phyloP scores from a whole-genome alignment of 2,797 vertebrate species.

The Hoplostethus mediterraneus region DNA sequence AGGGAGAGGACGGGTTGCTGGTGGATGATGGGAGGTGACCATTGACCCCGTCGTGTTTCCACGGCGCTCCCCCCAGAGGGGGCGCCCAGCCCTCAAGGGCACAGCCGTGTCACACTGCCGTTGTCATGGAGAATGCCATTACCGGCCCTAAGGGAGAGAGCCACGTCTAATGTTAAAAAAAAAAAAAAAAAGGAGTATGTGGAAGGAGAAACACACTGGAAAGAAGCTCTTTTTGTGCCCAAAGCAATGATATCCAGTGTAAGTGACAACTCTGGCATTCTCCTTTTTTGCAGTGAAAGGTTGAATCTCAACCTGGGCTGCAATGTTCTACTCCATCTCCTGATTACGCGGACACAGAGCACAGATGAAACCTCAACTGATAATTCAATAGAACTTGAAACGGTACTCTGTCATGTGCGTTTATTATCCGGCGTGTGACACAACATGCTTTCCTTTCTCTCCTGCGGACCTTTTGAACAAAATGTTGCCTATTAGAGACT shows the following conservation, averaged over 20 bases:
- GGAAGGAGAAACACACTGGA: conserved; percentile 39
- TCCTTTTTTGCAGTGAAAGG: conserved; percentile 68
- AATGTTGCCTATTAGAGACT: background rate
- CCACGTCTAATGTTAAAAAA: conserved; percentile 51
- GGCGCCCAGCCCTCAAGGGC: conserved; percentile 78
- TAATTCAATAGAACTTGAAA: conserved; percentile 47
- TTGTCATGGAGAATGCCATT: conserved; percentile 83
- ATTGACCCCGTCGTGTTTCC: conserved; percentile 81
- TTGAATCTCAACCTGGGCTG: conserved; percentile 65
- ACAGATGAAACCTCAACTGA: conserved; percentile 20
- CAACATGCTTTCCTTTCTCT: conserved; percentile 9
- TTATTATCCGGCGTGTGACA: conserved; percentile 34
- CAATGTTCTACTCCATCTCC: conserved; percentile 14
- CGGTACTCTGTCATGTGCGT: conserved; percentile 56
- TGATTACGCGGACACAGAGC: conserved; percentile 51
- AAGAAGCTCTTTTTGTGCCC: conserved; percentile 53
- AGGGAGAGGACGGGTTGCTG: conserved; percentile 54
- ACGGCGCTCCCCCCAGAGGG: conserved; percentile 70
- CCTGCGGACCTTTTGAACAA: conserved; percentile 26
- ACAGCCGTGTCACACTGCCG: conserved; percentile 77
- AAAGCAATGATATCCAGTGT: conserved; percentile 61
- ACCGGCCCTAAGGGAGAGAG: conserved; percentile 77
- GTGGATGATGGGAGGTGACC: conserved; percentile 81
- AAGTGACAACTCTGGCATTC: conserved; percentile 81
- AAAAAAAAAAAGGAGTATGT: conserved; percentile 20